These are phyloP conservation scores for Phyllostomus discolor DNA, from an alignment of 2,113 vertebrate genomes.

Conservation along the genomic window DNA sequence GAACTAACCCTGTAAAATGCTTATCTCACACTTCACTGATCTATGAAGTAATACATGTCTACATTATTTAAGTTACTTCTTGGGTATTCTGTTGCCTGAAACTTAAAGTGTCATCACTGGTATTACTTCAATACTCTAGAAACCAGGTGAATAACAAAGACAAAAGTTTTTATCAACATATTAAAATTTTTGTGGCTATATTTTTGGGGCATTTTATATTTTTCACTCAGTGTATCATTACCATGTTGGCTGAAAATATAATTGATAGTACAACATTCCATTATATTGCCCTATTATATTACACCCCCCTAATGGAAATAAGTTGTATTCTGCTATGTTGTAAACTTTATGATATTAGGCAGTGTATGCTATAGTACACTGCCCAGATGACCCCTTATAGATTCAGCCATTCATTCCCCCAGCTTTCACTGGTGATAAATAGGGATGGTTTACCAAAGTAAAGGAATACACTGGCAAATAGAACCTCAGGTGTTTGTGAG, in stretches of 20 bases:
- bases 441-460: not conserved
- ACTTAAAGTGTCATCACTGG: not conserved
- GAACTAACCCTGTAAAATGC: not conserved
- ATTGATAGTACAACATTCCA: not conserved
- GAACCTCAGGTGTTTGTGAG: not conserved
- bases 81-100: not conserved
- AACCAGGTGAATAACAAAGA: not conserved
- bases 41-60: not conserved
- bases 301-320: not conserved
- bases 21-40: not conserved
- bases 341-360: not conserved
- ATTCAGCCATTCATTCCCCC: not conserved
- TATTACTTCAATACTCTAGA: not conserved
- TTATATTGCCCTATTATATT: not conserved
- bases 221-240: not conserved
- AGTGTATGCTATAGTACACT: not conserved
- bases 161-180: not conserved
- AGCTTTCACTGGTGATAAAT: not conserved
- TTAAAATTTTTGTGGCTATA: not conserved
- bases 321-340: not conserved
- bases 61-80: not conserved
- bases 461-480: not conserved
- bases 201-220: not conserved
- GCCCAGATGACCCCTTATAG: not conserved
- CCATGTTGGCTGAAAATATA: not conserved